Percentiles rank a stretch among this genome's conserved stretches.
Conservation (phyloP, 2,888 invertebrate species). For the Furcula furcula region DNA sequence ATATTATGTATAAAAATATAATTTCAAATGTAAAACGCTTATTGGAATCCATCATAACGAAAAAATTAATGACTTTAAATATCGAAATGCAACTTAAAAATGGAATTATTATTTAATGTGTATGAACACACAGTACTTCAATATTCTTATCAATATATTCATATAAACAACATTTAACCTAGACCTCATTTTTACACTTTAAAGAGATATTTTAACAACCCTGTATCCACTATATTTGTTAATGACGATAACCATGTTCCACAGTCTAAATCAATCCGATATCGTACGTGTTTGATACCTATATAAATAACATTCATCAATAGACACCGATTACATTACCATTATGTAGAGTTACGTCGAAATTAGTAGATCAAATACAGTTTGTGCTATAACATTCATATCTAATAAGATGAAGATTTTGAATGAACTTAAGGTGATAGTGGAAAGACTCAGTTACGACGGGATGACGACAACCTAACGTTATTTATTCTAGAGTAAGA, state of each 20-base stretch:
- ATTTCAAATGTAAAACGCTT: conserved; percentile 44
- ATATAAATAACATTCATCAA: conserved; percentile 25
- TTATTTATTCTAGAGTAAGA: conserved; percentile 26
- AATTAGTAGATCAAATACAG: conserved; percentile 24
- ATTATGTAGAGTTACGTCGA: conserved; percentile 9
- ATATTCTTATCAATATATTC: conserved; percentile 72
- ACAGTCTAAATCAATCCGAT: conserved; percentile 51
- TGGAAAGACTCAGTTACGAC: conserved; percentile 54
- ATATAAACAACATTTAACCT: conserved; percentile 77
- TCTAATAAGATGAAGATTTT: conserved; percentile 25
- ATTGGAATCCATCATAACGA: conserved; percentile 49
- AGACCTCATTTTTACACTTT: conserved; percentile 69
- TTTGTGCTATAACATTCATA: conserved; percentile 39
- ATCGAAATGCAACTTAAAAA: conserved; percentile 64
- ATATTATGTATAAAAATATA: conserved; percentile 57
- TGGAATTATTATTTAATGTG: conserved; percentile 67
- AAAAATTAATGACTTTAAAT: conserved; percentile 45
- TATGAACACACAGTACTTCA: conserved; percentile 61
- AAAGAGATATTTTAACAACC: conserved; percentile 81
- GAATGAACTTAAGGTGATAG: conserved; percentile 36
- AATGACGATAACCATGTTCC: conserved; percentile 61
- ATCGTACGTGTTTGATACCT: conserved; percentile 31
- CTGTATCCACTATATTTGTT: conserved; percentile 80
- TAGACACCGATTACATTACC: conserved; percentile 16
- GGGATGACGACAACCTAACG: conserved; percentile 54